Conservation (phyloP, 92 coral and sea anemone species). For the Pocillopora grandis region DNA sequence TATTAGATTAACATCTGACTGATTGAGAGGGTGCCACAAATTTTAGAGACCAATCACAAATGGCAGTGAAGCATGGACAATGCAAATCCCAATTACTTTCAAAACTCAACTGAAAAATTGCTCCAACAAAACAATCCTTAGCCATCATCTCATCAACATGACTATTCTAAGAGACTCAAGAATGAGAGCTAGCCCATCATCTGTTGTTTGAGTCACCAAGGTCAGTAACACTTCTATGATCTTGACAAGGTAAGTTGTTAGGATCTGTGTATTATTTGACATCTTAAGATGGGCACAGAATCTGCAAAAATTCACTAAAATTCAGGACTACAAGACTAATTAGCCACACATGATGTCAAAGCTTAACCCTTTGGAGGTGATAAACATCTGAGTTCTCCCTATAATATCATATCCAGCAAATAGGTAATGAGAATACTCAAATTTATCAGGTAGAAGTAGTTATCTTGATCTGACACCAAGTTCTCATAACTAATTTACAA, state of each 20-base stretch:
- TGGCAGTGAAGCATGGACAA: background rate
- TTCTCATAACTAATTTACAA: too few relatives aligned
- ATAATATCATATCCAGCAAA: too few relatives aligned
- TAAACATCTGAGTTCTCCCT: too few relatives aligned
- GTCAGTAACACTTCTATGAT: slow-evolving; percentile 86
- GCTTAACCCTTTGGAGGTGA: too few relatives aligned
- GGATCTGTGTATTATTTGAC: slow-evolving; percentile 68
- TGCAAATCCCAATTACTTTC: background rate
- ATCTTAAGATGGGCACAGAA: slow-evolving; percentile 88
- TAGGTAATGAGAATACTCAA: too few relatives aligned
- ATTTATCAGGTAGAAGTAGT: too few relatives aligned
- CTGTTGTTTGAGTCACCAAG: slow-evolving; percentile 91
- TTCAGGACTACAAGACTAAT: background rate
- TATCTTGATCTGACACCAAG: too few relatives aligned
- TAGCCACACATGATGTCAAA: too few relatives aligned
- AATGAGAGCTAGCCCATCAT: slow-evolving; percentile 94
- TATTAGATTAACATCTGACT: too few relatives aligned
- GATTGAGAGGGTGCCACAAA: too few relatives aligned
- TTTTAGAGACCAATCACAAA: too few relatives aligned
- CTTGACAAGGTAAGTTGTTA: slow-evolving; percentile 75
- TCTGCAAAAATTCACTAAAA: slow-evolving; percentile 32
- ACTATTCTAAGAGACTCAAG: slow-evolving; percentile 91
- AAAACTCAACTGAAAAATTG: too few relatives aligned
- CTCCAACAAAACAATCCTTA: background rate
- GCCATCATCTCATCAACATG: slow-evolving; percentile 75